Evolutionary conservation across 1,140 invertebrate genomes (phyloP), one percentile per base, ranked within the genome.

Genomic region (Drosophila santomea): DNA sequence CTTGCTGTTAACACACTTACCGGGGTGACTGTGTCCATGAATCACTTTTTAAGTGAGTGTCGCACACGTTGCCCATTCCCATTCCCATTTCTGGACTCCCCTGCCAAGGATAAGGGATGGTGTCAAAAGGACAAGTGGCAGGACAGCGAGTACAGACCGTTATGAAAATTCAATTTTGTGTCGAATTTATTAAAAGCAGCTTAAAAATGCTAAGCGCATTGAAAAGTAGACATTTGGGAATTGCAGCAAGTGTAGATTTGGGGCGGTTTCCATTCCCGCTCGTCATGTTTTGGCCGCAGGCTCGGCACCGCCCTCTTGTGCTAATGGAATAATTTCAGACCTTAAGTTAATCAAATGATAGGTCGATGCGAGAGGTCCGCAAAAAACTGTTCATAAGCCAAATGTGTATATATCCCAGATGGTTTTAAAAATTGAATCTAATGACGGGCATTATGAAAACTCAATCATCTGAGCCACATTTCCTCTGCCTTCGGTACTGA

Each of bases 111-210:
- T 57, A 59, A 56, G 45, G 45, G 45, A 73, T 89, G 83, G 83
- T 88, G 84, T 83, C 54, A 89, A 89, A 79, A 77, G 80, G 84
- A 89, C 83, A 88, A 88, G 84, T 88, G 72, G 25, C 35, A 4
- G 25, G 25, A 4, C 43, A 20, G 43, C 1, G 10, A 55, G 55
- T 48, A 54, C 50, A 67, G 77, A 51, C 55, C 77, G 67, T 91
- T 91, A 91, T 91, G 89, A 91, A 89, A 89, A 91, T 91, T 91
- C 89, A 91, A 91, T 91, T 91, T 91, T 74, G 71, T 91, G 78
- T 90, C 73, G 89, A 89, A 91, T 89, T 91, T 91, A 91, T 91
- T 89, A 89, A 91, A 91, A 91, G 89, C 80, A 77, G 88, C 88
- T 91, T 91, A 90, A 85, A 84, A 85, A 78, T 76, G 77, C 68